Percentiles rank a stretch among this genome's conserved stretches.
Conservation (phyloP, 1,140 invertebrate genomes). For the Chelonus insularis region DNA sequence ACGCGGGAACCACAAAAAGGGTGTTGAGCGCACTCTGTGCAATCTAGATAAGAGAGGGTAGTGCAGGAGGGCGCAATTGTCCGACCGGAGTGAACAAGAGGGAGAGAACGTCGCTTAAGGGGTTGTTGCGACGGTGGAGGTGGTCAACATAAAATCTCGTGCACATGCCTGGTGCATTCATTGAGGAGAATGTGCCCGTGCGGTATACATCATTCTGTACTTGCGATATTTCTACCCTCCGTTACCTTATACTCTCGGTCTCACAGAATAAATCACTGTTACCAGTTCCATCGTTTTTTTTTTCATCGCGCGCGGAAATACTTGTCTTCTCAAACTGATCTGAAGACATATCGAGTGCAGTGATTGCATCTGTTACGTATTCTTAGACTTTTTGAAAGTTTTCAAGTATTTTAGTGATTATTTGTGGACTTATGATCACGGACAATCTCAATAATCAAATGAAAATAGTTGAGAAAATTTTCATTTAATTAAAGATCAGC, state of each 20-base stretch:
- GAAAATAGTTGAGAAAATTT: too few relatives aligned
- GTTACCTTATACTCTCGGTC: constrained; percentile 37
- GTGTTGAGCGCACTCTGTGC: neutral
- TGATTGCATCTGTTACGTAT: too few relatives aligned
- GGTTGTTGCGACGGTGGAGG: constrained; percentile 38
- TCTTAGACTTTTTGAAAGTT: too few relatives aligned
- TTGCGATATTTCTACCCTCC: constrained; percentile 33
- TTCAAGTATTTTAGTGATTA: too few relatives aligned
- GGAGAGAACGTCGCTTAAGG: constrained; percentile 18
- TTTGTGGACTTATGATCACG: too few relatives aligned
- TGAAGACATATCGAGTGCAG: too few relatives aligned
- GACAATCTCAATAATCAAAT: too few relatives aligned
- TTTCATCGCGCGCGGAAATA: neutral
- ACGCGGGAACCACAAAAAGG: constrained; percentile 22
- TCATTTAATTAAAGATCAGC: too few relatives aligned
- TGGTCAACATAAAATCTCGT: constrained; percentile 60
- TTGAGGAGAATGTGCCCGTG: constrained; percentile 58
- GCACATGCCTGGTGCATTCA: constrained; percentile 60
- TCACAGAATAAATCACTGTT: constrained; percentile 32
- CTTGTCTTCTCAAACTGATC: too few relatives aligned
- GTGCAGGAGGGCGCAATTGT: constrained; percentile 26
- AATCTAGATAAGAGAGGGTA: constrained; percentile 6
- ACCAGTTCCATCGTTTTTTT: neutral
- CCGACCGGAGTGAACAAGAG: constrained; percentile 29
- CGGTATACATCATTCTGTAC: constrained; percentile 54